These are phyloP conservation scores for Gryllus bimaculatus DNA, from an alignment of 1,140 invertebrate species.

Conservation along the genomic window DNA sequence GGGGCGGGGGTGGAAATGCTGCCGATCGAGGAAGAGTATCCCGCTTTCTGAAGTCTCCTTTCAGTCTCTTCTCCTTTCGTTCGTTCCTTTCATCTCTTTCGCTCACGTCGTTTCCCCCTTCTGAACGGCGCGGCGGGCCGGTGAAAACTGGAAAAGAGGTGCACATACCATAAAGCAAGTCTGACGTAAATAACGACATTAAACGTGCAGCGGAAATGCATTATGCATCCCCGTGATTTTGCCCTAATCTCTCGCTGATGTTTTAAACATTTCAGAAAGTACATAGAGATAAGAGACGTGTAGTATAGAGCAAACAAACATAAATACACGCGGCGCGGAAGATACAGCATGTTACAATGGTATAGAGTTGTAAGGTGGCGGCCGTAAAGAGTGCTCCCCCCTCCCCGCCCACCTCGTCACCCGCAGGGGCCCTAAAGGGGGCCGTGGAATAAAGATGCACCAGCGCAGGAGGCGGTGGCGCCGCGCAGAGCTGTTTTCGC, in stretches of 20 bases:
- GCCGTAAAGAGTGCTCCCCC: not conserved
- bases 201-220: not conserved
- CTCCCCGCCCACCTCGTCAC: not conserved
- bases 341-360: not conserved
- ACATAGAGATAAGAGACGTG: not conserved
- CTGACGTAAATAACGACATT: not conserved
- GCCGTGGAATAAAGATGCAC: not conserved
- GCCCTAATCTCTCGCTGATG: not conserved
- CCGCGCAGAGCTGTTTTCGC: too few species aligned
- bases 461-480: too few species aligned
- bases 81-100: not conserved
- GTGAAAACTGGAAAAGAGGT: not conserved
- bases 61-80: too few species aligned
- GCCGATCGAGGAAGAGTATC: too few species aligned
- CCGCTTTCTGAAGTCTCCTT: too few species aligned
- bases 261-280: slow-evolving; percentile 1
- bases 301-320: not conserved
- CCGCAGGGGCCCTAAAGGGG: too few species aligned
- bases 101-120: not conserved
- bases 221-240: not conserved
- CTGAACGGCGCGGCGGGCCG: too few species aligned
- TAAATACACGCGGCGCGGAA: not conserved
- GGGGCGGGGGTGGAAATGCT: too few species aligned
- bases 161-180: not conserved
- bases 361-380: slow-evolving; percentile 1